phyloP scores from a whole-genome alignment of 1,140 invertebrate genomes.

The Drosophila triauraria region DNA sequence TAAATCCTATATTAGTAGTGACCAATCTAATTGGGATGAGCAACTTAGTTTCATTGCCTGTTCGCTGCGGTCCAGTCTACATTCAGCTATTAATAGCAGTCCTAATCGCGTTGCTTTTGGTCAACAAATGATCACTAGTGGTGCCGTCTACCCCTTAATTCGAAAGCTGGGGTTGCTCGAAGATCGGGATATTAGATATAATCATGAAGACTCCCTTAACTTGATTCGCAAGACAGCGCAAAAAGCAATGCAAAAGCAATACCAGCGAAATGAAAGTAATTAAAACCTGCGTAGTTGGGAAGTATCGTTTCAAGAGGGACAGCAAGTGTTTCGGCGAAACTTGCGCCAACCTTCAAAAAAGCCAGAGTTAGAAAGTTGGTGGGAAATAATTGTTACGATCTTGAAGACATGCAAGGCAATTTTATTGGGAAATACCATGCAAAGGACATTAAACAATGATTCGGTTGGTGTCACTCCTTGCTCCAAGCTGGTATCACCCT shows the following conservation, averaged over 20 bases:
- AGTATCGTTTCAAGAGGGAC: not conserved
- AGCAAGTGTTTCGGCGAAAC: not conserved
- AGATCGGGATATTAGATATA: not conserved
- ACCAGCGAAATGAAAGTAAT: not conserved
- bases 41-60: not conserved
- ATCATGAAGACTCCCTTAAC: not conserved
- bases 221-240: not conserved
- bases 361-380: not conserved
- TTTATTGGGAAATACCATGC: slow-evolving; percentile 3
- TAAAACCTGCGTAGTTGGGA: not conserved
- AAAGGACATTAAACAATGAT: too few species aligned
- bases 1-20: slow-evolving; percentile 6
- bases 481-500: too few species aligned
- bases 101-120: not conserved
- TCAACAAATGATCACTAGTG: slow-evolving; percentile 3
- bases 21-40: slow-evolving; percentile 14
- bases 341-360: not conserved
- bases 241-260: slow-evolving; percentile 1
- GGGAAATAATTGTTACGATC: slow-evolving; percentile 1
- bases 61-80: not conserved
- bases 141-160: not conserved
- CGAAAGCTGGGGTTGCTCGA: not conserved
- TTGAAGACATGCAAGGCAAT: not conserved
- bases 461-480: too few species aligned
- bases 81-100: slow-evolving; percentile 13